Evolutionary conservation across 2,113 vertebrate genomes (phyloP), one percentile per base, ranked within the genome.

Genomic region (Vicugna pacos): DNA sequence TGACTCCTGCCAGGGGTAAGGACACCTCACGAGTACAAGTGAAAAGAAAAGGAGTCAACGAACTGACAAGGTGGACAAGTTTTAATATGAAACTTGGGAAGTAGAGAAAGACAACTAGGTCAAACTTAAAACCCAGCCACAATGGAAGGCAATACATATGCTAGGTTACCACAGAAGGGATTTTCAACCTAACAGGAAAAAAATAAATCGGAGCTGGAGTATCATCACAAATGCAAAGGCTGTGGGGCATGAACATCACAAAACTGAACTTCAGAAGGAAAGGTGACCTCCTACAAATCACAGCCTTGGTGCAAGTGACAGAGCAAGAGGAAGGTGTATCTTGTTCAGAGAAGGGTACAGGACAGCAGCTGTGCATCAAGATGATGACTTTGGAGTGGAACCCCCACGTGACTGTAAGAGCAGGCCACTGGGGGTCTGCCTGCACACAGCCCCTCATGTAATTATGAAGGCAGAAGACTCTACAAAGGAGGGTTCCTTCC

Each of bases 41-140:
- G 4, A 76, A 64, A 70, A 64, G 26, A 81, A 72, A 10, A 52
- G 22, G 38, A 11, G 15, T 20, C 14, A n/a, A 64, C 58, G n/a
- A 81, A 82, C 5, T 72, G 64, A 80, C 48, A 35, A 32, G 15
- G 19, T 11, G 70, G 81, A 92, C 1, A 42, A 32, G 13, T 84
- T 94, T 92, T 65, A 60, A 52, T 38, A 20, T 75, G 52, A 88
- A 79, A 70, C 77, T 67, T 84, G 48, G 50, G 35, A 97, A 26
- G 19, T n/a, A 0, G 54, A 85, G 54, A 79, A 80, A 97, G 50
- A 65, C 6, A 20, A 11, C 14, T 16, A 20, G 52, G 38, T 69
- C 64, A 85, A 94, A 96, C 76, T 67, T 89, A 28, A 85, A 73
- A 22, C 58, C 35, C 75, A 35, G 56, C 19, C 46, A 62, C 3